Conservation (phyloP, 2,113 vertebrate species). For the Atherinomorus stipes region DNA sequence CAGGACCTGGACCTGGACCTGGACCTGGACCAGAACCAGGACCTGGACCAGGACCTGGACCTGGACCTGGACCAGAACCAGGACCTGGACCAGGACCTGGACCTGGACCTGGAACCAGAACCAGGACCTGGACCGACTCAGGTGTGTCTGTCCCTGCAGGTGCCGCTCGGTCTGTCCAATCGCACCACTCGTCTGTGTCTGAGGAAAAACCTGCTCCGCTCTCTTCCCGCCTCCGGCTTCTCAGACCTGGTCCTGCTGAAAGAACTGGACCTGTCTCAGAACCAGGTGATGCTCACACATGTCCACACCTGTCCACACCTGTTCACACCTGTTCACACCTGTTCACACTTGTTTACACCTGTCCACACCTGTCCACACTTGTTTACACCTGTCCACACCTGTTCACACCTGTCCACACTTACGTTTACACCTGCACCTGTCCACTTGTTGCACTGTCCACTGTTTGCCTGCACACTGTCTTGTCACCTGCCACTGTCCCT, state of each 20-base stretch:
- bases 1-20: neutral
- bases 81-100: neutral
- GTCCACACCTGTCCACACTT: too few relatives aligned
- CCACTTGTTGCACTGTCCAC: too few relatives aligned
- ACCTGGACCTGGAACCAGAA: neutral
- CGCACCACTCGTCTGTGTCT: conserved; percentile 87
- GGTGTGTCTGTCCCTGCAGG: conserved; percentile 26
- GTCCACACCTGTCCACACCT: neutral
- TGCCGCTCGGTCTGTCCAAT: conserved; percentile 76
- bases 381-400: too few relatives aligned
- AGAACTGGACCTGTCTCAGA: conserved; percentile 66
- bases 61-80: neutral
- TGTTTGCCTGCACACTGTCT: too few relatives aligned
- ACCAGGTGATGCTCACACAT: conserved; percentile 41
- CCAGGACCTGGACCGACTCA: neutral
- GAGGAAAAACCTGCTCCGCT: conserved; percentile 87
- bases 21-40: too few relatives aligned
- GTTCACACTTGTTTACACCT: too few relatives aligned
- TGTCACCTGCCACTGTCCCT: too few relatives aligned
- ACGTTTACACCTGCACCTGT: too few relatives aligned
- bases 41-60: neutral
- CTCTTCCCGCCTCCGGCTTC: conserved; percentile 84
- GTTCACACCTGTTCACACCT: too few relatives aligned
- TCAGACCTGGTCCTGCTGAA: conserved; percentile 74
- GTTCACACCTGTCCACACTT: too few relatives aligned